Conservation (phyloP, 1,140 invertebrate species). For the Gonioctena quinquepunctata region DNA sequence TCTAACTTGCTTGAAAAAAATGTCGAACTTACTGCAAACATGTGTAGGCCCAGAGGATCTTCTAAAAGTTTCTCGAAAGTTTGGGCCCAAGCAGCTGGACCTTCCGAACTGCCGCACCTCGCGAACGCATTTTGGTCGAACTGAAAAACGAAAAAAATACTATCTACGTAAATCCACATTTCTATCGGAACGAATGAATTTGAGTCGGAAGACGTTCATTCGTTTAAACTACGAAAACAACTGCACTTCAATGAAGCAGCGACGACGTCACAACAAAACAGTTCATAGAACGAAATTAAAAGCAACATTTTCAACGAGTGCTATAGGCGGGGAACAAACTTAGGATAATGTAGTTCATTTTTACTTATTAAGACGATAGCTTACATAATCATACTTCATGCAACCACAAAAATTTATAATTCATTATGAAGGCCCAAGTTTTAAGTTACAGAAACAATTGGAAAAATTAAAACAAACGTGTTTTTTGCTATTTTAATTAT, state of each 20-base stretch:
- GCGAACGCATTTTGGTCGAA: constrained; percentile 44
- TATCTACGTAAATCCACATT: constrained; percentile 31
- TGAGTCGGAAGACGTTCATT: neutral
- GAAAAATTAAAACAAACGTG: no score
- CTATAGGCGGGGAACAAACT: no score
- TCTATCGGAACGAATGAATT: neutral
- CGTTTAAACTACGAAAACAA: neutral
- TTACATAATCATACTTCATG: no score
- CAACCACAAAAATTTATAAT: no score
- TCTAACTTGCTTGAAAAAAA: no score
- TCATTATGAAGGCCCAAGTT: no score
- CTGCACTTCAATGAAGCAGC: neutral
- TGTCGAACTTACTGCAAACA: constrained; percentile 80
- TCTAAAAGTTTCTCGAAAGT: constrained; percentile 89
- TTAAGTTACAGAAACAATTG: no score
- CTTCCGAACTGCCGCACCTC: constrained; percentile 41
- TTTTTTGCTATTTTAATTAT: no score
- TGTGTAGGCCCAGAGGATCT: constrained; percentile 82
- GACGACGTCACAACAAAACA: neutral
- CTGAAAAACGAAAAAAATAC: constrained; percentile 42
- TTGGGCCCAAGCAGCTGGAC: constrained; percentile 76
- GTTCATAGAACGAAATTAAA: neutral
- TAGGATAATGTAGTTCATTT: neutral
- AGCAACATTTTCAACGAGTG: neutral
- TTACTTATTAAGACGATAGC: no score